A percentile compares a stretch with the other conserved stretches of the same genome.
phyloP scores from a whole-genome alignment of 2,113 vertebrate genomes.

The Microcebus murinus region DNA sequence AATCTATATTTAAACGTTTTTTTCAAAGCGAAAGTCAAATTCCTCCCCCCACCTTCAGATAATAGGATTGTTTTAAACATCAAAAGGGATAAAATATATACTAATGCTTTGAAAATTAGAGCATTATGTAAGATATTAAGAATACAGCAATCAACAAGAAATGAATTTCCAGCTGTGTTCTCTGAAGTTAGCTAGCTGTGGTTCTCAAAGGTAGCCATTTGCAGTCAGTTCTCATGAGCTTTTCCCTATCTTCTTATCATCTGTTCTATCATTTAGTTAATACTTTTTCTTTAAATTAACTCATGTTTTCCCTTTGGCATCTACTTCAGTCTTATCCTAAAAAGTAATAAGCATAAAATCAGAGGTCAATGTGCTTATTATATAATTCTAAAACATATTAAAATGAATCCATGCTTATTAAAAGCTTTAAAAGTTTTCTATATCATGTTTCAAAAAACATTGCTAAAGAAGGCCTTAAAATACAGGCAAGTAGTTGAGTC shows the following conservation, averaged over 20 bases:
- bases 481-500: neutral
- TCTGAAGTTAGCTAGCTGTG: neutral
- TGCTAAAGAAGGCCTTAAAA: neutral
- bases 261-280: neutral
- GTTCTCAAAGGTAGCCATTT: neutral
- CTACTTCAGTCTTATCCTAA: neutral
- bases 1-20: neutral
- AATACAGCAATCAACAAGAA: neutral
- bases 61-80: neutral
- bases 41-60: neutral
- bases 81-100: neutral
- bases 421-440: neutral
- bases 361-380: neutral
- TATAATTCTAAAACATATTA: neutral
- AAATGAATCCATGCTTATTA: neutral
- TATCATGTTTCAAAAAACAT: neutral
- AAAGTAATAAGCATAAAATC: conserved; percentile 3
- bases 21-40: conserved; percentile 14
- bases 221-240: neutral
- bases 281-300: neutral
- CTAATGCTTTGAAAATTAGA: neutral
- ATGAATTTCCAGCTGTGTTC: neutral
- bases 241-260: neutral
- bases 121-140: neutral
- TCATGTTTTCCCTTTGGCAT: neutral